Conservation (phyloP, 2,113 vertebrate species). For the Alectura lathami region DNA sequence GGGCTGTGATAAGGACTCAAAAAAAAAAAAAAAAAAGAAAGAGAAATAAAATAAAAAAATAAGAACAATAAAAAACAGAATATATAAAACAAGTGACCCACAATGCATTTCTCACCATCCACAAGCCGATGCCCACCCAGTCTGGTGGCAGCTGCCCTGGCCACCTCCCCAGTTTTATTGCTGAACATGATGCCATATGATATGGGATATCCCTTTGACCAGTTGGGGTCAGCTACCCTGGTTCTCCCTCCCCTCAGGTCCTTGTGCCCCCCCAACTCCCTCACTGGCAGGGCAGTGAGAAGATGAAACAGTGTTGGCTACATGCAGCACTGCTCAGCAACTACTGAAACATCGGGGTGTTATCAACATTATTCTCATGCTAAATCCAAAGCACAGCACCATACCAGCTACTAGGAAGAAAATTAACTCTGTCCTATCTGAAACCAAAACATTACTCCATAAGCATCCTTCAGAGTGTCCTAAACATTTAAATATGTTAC, state of each 20-base stretch:
- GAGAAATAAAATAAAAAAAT: too few species aligned
- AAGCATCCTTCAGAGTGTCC: not conserved
- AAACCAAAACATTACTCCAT: not conserved
- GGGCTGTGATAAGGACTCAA: not conserved
- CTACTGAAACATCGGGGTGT: not conserved
- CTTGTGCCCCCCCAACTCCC: not conserved
- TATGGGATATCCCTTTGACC: not conserved
- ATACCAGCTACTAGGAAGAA: not conserved
- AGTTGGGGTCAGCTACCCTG: not conserved
- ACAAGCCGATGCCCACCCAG: not conserved
- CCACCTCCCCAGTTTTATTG: not conserved
- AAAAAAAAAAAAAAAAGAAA: not conserved
- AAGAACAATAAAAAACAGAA: not conserved
- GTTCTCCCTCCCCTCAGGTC: not conserved
- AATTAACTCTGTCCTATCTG: not conserved
- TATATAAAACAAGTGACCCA: not conserved
- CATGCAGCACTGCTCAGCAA: not conserved
- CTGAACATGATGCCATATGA: not conserved
- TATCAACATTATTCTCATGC: not conserved
- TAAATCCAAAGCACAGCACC: not conserved
- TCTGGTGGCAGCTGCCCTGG: not conserved
- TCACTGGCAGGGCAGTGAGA: not conserved
- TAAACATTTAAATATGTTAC: not conserved
- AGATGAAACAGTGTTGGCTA: not conserved
- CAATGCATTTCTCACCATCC: not conserved